A percentile compares a stretch with the other conserved stretches of the same genome.
Conservation (phyloP, 2,888 invertebrate genomes). For the Volucella inflata region DNA sequence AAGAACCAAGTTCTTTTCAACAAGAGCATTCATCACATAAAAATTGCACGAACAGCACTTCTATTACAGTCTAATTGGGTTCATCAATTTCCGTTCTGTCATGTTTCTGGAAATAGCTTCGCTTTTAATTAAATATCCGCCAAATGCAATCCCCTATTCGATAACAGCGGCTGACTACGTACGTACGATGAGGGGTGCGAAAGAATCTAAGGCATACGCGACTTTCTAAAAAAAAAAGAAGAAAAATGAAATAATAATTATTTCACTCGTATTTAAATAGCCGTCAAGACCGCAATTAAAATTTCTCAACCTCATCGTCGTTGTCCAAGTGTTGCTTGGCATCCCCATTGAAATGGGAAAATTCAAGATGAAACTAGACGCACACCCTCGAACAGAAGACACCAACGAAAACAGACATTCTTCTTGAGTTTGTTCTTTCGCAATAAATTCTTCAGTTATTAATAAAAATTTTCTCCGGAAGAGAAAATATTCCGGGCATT, state of each 20-base stretch:
- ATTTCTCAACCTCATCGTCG: slow-evolving; percentile 32
- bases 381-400: not conserved
- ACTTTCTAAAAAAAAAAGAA: slow-evolving; percentile 27
- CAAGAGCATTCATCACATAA: not conserved
- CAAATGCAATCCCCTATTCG: not conserved
- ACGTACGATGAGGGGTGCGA: too few species aligned
- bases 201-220: slow-evolving; percentile 13
- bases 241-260: too few species aligned
- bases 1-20: too few species aligned
- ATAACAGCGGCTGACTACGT: too few species aligned
- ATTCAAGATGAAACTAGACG: not conserved
- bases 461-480: slow-evolving; percentile 67
- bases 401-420: slow-evolving; percentile 19
- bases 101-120: slow-evolving; percentile 32
- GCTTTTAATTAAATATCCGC: slow-evolving; percentile 56
- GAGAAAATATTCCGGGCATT: slow-evolving; percentile 64
- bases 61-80: slow-evolving; percentile 35
- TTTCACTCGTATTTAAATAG: slow-evolving; percentile 50
- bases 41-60: slow-evolving; percentile 9
- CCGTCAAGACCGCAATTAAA: slow-evolving; percentile 70
- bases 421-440: slow-evolving; percentile 16
- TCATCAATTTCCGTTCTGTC: slow-evolving; percentile 58
- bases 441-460: slow-evolving; percentile 72
- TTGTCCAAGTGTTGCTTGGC: too few species aligned
- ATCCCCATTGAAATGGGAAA: not conserved